Evolutionary conservation across 2,797 vertebrate species (phyloP).

Genomic region (Chaunax sp.): DNA sequence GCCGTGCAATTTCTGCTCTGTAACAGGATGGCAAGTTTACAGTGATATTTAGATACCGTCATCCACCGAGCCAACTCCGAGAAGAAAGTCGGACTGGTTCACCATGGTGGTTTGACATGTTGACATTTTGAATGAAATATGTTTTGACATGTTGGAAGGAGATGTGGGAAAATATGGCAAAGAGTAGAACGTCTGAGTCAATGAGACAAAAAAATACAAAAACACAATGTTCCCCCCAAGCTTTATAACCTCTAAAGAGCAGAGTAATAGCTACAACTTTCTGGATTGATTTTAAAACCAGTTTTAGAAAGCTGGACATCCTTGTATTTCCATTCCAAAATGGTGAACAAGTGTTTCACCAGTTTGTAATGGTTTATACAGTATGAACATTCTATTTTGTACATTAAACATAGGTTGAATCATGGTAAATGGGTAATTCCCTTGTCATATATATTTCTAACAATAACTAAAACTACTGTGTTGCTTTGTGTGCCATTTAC

Average conservation of each 20-base stretch:
- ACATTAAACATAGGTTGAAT: neutral
- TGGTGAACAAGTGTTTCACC: neutral
- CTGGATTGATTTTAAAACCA: conserved; percentile 1
- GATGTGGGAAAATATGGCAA: neutral
- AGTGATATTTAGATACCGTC: conserved; percentile 38
- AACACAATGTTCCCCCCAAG: neutral
- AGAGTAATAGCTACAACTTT: neutral
- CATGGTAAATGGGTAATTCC: no score
- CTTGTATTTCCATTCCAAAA: neutral
- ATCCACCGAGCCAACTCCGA: neutral
- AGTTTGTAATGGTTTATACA: neutral
- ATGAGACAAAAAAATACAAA: neutral
- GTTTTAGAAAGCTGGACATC: neutral
- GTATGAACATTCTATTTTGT: neutral
- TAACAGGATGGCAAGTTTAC: conserved; percentile 29
- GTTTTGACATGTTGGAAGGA: no score
- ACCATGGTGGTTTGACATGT: neutral
- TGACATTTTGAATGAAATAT: conserved; percentile 31
- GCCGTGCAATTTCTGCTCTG: conserved; percentile 21
- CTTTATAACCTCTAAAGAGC: no score
- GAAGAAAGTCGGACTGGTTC: conserved; percentile 1
- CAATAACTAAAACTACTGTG: no score
- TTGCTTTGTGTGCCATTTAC: no score
- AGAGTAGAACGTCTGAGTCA: neutral
- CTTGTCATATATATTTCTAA: no score